Evolutionary conservation across 2,113 vertebrate genomes (phyloP), one percentile per base, ranked within the genome.

Genomic region (Psilopogon haemacephalus): DNA sequence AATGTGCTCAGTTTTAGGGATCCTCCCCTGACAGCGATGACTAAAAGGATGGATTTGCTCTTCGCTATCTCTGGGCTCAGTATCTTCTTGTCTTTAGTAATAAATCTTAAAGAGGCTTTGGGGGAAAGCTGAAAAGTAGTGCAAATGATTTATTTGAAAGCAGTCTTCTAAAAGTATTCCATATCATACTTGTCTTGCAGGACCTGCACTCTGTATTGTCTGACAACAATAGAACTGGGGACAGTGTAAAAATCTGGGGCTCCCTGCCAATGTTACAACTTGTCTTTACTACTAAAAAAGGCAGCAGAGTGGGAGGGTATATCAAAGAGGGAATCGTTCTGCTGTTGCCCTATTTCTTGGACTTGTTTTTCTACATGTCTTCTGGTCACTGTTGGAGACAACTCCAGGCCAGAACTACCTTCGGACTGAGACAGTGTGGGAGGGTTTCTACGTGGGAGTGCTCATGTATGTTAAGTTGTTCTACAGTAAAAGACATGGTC

Each of bases 221-320:
- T 80, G 87, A 91, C 81, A 88, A 88, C 84, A 93, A 89, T 86
- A 38, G 90, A 88, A 77, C 68, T 86, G 75, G 85, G 80, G 79
- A 35, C 95, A 96, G 92, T 89, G 82, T 95, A 70, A 88, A 95
- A 95, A 86, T 9, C 75, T 71, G 79, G 7, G 75, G 56, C 68
- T 91, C 84, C 30, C 79, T 93, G 95, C 93, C 95, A 96, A 46
- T 27, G 60, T 71, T 56, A 74, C 85, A 80, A 89, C 90, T 96
- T 93, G 83, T 32, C 89, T 93, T 84, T 77, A 27, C 93, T 95
- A 91, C 95, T 96, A 95, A 95, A 96, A 95, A 96, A 95, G 95
- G 95, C 95, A 95, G 90, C 42, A 77, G 85, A 77, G 42, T 88
- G 75, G 92, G 89, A 96, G 95, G 88, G 79, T 54, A 77, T 80